These are phyloP conservation scores for Cyclophora punctaria DNA, from an alignment of 2,888 invertebrate genomes.

Conservation along the genomic window DNA sequence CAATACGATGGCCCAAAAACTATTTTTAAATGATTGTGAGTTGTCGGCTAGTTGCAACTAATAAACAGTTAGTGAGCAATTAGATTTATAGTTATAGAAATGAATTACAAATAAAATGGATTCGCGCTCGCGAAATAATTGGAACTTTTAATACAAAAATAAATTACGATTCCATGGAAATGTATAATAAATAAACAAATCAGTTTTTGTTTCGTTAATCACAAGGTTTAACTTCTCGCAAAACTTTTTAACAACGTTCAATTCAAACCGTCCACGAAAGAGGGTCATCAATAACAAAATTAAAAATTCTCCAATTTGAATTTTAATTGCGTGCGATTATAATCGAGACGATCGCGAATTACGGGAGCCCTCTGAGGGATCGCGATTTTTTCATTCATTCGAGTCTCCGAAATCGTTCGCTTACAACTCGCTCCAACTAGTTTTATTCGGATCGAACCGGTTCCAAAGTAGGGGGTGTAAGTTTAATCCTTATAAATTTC, in stretches of 20 bases:
- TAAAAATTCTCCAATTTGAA: slow-evolving; percentile 72
- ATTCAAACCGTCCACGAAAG: slow-evolving; percentile 54
- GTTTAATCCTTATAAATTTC: slow-evolving; percentile 76
- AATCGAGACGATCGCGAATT: slow-evolving; percentile 62
- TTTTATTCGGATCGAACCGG: slow-evolving; percentile 43
- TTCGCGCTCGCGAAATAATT: too few species aligned
- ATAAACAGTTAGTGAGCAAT: too few species aligned
- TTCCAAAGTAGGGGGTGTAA: slow-evolving; percentile 52
- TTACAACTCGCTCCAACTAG: slow-evolving; percentile 27
- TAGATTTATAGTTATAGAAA: too few species aligned
- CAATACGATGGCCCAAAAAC: too few species aligned
- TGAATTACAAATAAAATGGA: too few species aligned
- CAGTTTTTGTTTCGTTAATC: slow-evolving; percentile 45
- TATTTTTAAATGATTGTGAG: too few species aligned
- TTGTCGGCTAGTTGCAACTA: too few species aligned
- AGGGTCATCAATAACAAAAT: slow-evolving; percentile 73
- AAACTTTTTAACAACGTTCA: slow-evolving; percentile 63
- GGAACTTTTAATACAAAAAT: not conserved
- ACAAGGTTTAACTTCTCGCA: slow-evolving; percentile 38
- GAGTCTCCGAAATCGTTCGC: not conserved
- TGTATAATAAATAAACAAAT: slow-evolving; percentile 44
- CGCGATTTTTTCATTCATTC: slow-evolving; percentile 45
- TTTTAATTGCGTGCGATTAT: slow-evolving; percentile 74
- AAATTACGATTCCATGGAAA: slow-evolving; percentile 17
- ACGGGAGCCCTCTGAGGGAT: slow-evolving; percentile 46